Evolutionary conservation across 2,113 vertebrate species (phyloP).

Genomic region (Cynopterus brachyotis): DNA sequence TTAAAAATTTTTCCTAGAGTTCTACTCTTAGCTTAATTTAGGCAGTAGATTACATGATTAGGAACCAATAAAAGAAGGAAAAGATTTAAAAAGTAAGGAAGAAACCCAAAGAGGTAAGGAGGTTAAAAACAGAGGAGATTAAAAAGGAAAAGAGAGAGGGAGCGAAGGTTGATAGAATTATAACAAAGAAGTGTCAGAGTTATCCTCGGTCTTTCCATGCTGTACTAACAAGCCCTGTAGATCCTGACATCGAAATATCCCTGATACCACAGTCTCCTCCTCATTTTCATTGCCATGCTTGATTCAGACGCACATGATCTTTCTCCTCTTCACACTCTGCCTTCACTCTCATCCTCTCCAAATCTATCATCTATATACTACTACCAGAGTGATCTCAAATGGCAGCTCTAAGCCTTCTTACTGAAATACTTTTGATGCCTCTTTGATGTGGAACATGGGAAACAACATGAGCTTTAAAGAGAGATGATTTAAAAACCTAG

Average conservation of each 20-base stretch:
- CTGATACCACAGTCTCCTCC: not conserved
- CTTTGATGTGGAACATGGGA: not conserved
- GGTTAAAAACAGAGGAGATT: not conserved
- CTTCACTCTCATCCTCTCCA: not conserved
- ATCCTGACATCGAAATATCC: not conserved
- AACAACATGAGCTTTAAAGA: not conserved
- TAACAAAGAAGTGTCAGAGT: not conserved
- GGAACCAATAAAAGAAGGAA: not conserved
- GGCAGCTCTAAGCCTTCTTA: not conserved
- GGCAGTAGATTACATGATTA: not conserved
- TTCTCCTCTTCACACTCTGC: not conserved
- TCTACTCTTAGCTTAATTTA: not conserved
- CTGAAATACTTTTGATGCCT: not conserved
- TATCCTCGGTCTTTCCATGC: not conserved
- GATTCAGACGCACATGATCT: not conserved
- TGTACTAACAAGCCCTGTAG: not conserved
- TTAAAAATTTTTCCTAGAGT: not conserved
- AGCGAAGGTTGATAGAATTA: not conserved
- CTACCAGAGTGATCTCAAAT: not conserved
- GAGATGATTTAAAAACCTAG: not conserved
- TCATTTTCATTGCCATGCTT: not conserved
- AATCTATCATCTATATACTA: not conserved
- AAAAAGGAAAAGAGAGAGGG: not conserved
- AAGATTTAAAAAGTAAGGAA: not conserved
- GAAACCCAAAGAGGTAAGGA: not conserved